Percentiles rank a stretch among this genome's conserved stretches.
Conservation (phyloP, 2,113 vertebrate species). For the Orientallactaga bullata region DNA sequence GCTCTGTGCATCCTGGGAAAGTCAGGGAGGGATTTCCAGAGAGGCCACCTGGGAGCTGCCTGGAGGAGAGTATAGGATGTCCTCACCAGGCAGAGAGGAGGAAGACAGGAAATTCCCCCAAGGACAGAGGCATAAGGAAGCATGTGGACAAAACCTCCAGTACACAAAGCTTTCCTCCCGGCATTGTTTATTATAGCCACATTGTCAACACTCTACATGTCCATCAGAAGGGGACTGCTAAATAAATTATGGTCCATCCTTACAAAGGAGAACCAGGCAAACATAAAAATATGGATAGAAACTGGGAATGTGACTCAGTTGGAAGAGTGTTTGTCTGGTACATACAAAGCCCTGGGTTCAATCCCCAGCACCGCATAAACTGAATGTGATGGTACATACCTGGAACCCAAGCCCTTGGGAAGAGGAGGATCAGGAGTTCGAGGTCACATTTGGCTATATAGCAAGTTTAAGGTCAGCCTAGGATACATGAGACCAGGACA, state of each 20-base stretch:
- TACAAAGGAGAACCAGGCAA: slow-evolving; percentile 48
- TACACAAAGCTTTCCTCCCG: slow-evolving; percentile 34
- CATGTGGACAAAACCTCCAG: neutral
- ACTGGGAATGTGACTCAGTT: neutral
- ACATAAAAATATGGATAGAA: neutral
- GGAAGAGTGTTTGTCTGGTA: neutral
- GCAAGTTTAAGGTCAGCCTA: neutral
- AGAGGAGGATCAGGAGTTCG: neutral
- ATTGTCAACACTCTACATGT: slow-evolving; percentile 64
- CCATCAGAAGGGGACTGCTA: slow-evolving; percentile 67
- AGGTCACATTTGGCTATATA: neutral
- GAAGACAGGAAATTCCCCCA: slow-evolving; percentile 18
- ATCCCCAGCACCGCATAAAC: neutral
- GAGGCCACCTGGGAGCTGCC: neutral
- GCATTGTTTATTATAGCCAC: slow-evolving; percentile 54
- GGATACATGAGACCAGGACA: neutral
- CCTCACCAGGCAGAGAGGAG: neutral
- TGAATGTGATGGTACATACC: neutral
- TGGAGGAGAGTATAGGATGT: neutral
- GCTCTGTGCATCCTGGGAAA: neutral
- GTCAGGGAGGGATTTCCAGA: neutral
- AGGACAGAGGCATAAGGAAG: slow-evolving; percentile 1
- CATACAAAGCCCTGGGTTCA: neutral
- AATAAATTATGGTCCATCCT: slow-evolving; percentile 68
- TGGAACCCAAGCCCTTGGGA: neutral